A percentile compares a stretch with the other conserved stretches of the same genome.
Conservation (phyloP, 2,113 vertebrate species). For the Oceanodroma tethys region DNA sequence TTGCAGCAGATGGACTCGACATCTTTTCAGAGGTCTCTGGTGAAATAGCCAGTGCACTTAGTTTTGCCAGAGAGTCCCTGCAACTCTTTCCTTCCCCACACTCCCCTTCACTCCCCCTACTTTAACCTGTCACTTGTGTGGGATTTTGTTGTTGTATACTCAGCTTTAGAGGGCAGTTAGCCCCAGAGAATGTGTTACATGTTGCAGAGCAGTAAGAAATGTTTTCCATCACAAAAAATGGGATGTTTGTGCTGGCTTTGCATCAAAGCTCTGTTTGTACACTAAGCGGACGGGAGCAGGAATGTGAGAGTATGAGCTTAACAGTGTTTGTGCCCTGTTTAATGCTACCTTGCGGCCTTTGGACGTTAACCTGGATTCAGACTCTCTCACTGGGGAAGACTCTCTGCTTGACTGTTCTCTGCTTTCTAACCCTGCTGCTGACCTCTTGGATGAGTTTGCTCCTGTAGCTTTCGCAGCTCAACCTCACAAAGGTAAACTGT, state of each 20-base stretch:
- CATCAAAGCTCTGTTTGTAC: neutral
- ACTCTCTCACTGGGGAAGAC: constrained; percentile 88
- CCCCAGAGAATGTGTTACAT: accelerated
- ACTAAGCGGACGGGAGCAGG: accelerated
- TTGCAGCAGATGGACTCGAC: neutral
- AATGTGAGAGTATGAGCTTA: neutral
- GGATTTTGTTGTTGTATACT: neutral
- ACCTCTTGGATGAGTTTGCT: constrained; percentile 90
- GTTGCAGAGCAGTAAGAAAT: neutral
- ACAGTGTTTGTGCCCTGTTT: constrained; percentile 61
- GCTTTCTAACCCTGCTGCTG: constrained; percentile 85
- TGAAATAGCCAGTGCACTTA: neutral
- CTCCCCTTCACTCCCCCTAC: accelerated
- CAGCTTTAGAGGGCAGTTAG: neutral
- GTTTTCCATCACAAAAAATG: neutral
- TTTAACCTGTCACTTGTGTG: neutral
- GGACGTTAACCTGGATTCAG: constrained; percentile 73
- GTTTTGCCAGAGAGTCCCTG: neutral
- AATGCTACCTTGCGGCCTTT: constrained; percentile 31
- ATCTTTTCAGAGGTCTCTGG: neutral
- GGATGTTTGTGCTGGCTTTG: neutral
- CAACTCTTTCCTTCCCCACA: neutral
- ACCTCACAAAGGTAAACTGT: constrained; percentile 85
- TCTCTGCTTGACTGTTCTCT: constrained; percentile 90
- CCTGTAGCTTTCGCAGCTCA: constrained; percentile 83